Evolutionary conservation across 2,797 vertebrate genomes (phyloP).

Genomic region (Poeciliopsis gracilis): DNA sequence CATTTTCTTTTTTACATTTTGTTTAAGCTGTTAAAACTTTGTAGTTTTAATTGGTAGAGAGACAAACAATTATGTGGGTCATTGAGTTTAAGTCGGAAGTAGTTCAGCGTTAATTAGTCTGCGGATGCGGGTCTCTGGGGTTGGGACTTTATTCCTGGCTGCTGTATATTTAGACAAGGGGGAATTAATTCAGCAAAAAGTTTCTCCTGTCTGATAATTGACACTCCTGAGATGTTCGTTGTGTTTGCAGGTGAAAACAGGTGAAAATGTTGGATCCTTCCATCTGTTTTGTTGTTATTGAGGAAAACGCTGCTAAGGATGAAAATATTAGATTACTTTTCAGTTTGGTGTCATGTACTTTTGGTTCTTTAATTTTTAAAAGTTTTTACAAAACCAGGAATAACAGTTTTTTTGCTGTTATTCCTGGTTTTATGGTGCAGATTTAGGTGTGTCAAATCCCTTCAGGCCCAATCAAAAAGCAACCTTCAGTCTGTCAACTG

Average conservation of each 20-base stretch:
- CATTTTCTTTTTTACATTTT: neutral
- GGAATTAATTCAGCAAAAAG: constrained; percentile 59
- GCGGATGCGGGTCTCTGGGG: constrained; percentile 50
- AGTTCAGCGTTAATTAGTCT: constrained; percentile 57
- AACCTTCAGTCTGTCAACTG: constrained; percentile 50
- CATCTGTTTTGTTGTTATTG: neutral
- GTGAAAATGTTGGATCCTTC: constrained; percentile 15
- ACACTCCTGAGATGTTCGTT: constrained; percentile 53
- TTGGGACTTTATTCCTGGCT: constrained; percentile 41
- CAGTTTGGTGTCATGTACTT: neutral
- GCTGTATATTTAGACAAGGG: constrained; percentile 64
- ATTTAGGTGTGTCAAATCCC: constrained; percentile 49
- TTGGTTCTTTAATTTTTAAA: neutral
- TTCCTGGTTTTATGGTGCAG: neutral
- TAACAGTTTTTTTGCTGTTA: neutral
- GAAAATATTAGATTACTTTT: neutral
- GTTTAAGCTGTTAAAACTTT: neutral
- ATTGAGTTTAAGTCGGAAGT: constrained; percentile 41
- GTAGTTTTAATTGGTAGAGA: neutral
- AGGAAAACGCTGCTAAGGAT: neutral
- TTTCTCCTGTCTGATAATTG: constrained; percentile 48
- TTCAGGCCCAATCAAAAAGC: constrained; percentile 61
- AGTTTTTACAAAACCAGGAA: neutral
- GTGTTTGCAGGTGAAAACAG: constrained; percentile 13
- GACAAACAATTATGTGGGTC: neutral